Evolutionary conservation across 2,888 invertebrate genomes (phyloP).

Genomic region (Sinodicranocentrus sp.): DNA sequence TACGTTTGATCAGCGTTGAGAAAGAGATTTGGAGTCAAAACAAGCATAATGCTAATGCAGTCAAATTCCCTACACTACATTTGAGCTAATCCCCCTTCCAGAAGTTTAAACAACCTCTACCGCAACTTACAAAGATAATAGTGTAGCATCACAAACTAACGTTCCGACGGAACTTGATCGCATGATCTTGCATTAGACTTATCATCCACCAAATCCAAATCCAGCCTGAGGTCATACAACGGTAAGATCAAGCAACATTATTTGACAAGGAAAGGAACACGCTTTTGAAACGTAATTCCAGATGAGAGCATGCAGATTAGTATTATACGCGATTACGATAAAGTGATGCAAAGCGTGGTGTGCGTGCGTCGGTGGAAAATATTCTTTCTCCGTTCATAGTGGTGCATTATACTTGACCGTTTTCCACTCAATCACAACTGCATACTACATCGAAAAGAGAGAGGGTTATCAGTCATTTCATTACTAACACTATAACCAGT

Average conservation of each 20-base stretch:
- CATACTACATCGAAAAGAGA: too few relatives aligned
- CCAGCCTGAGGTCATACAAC: slow-evolving; percentile 53
- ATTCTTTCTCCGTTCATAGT: too few relatives aligned
- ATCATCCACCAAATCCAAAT: slow-evolving; percentile 50
- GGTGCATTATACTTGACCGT: slow-evolving; percentile 17
- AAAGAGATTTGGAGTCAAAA: slow-evolving; percentile 3
- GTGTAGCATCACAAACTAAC: neutral
- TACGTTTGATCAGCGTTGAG: too few relatives aligned
- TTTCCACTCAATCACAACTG: slow-evolving; percentile 18
- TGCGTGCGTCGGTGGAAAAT: too few relatives aligned
- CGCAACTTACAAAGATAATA: neutral
- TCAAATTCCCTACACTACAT: too few relatives aligned
- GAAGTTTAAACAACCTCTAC: slow-evolving; percentile 17
- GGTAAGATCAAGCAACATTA: slow-evolving; percentile 40
- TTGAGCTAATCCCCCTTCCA: slow-evolving; percentile 10
- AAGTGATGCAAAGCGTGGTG: too few relatives aligned
- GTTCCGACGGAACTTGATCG: slow-evolving; percentile 38
- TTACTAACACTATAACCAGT: neutral
- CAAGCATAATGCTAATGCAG: slow-evolving; percentile 1
- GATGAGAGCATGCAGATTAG: slow-evolving; percentile 53
- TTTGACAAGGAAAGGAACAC: slow-evolving; percentile 23
- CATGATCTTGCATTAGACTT: slow-evolving; percentile 52
- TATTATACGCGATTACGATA: slow-evolving; percentile 61
- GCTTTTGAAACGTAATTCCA: slow-evolving; percentile 38
- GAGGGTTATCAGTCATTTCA: slow-evolving; percentile 16